Percentiles rank a stretch among this genome's conserved stretches.
phyloP scores from a whole-genome alignment of 2,888 invertebrate genomes.

The Rambutsinella grinnellia region DNA sequence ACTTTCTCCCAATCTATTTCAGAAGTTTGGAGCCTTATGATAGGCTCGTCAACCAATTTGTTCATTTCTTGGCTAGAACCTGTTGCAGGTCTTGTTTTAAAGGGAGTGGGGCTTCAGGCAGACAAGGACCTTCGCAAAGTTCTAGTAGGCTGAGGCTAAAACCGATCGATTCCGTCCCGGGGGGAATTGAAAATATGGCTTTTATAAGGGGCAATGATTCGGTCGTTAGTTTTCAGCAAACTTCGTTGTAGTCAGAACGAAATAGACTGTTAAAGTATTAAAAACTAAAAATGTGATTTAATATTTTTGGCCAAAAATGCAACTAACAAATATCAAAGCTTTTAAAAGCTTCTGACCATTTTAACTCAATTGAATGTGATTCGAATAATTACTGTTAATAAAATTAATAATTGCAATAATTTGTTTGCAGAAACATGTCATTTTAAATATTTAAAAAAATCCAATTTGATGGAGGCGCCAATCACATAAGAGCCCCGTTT shows the following conservation, averaged over 20 bases:
- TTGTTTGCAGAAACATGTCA: too few species aligned
- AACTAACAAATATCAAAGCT: too few species aligned
- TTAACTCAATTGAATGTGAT: too few species aligned
- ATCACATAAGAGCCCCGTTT: too few species aligned
- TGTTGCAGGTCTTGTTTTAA: constrained; percentile 48
- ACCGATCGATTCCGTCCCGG: constrained; percentile 54
- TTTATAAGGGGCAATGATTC: constrained; percentile 45
- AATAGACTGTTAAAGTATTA: too few species aligned
- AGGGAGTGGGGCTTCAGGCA: constrained; percentile 18
- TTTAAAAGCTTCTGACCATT: too few species aligned
- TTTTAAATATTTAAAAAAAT: too few species aligned
- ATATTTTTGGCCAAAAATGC: too few species aligned
- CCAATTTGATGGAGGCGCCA: too few species aligned
- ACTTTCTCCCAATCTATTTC: constrained; percentile 69
- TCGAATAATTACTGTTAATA: too few species aligned
- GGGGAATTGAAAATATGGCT: constrained; percentile 61
- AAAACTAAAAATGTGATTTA: too few species aligned
- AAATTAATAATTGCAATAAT: too few species aligned
- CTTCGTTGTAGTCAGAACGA: constrained; percentile 10
- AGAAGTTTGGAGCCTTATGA: constrained; percentile 70
- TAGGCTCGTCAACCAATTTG: constrained; percentile 60
- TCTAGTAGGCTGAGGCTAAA: constrained; percentile 54
- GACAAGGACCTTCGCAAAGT: constrained; percentile 25
- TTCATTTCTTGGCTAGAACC: constrained; percentile 37
- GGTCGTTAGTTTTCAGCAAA: constrained; percentile 49